Conservation (phyloP, 2,113 vertebrate species). For the Bagarius yarrelli region DNA sequence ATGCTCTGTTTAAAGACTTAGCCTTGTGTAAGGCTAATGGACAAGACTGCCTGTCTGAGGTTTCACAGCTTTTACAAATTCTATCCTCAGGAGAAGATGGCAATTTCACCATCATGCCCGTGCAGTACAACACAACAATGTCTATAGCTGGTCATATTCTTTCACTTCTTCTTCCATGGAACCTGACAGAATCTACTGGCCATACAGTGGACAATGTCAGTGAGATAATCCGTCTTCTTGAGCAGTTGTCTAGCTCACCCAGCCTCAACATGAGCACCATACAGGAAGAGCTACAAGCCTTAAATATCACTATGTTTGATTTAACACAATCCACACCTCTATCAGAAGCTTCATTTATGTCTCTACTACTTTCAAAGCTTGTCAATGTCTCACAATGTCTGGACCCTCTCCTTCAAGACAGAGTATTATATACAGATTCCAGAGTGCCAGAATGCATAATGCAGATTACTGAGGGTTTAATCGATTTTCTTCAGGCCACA, state of each 20-base stretch:
- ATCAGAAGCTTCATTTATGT: constrained; percentile 50
- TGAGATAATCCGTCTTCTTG: constrained; percentile 59
- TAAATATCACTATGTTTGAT: constrained; percentile 63
- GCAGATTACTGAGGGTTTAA: neutral
- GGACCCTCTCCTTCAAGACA: neutral
- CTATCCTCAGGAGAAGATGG: constrained; percentile 39
- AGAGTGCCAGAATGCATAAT: neutral
- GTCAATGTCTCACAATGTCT: constrained; percentile 44
- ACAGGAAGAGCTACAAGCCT: constrained; percentile 57
- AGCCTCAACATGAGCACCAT: constrained; percentile 55
- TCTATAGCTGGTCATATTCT: constrained; percentile 53
- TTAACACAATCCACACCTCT: constrained; percentile 53
- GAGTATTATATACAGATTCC: neutral
- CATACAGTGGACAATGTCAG: constrained; percentile 48
- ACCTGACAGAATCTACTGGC: constrained; percentile 32
- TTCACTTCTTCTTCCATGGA: constrained; percentile 57
- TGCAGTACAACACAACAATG: constrained; percentile 48
- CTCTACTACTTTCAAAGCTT: constrained; percentile 52
- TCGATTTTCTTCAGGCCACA: neutral
- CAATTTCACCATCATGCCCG: neutral
- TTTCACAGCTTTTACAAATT: constrained; percentile 60
- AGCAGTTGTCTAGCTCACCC: constrained; percentile 47
- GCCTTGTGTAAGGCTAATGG: constrained; percentile 48
- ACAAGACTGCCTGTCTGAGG: constrained; percentile 55
- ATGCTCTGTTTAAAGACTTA: constrained; percentile 55